A percentile compares a stretch with the other conserved stretches of the same genome.
These are phyloP conservation scores for Drosophila algonquin DNA, from an alignment of 2,888 invertebrate species.

Conservation along the genomic window DNA sequence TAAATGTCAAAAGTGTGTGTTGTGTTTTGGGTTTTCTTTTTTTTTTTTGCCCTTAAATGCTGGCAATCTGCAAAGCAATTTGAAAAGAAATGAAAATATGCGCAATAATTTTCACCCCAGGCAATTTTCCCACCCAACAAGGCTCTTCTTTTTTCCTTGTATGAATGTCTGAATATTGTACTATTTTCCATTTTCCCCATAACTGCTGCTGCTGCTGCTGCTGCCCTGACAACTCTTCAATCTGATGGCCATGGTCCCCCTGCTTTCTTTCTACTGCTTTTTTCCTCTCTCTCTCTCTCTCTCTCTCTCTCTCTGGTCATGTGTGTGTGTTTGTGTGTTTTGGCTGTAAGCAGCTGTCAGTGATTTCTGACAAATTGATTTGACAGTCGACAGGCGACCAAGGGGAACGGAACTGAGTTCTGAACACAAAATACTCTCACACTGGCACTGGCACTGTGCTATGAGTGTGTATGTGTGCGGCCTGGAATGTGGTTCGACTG, in stretches of 20 bases:
- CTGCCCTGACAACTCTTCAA: constrained; percentile 72
- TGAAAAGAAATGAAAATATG: constrained; percentile 74
- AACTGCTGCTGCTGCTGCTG: constrained; percentile 25
- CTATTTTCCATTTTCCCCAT: constrained; percentile 20
- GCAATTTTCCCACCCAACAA: constrained; percentile 49
- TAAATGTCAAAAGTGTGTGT: constrained; percentile 76
- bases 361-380: constrained; percentile 82
- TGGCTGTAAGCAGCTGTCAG: constrained; percentile 81
- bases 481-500: neutral
- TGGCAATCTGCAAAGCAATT: constrained; percentile 76
- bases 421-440: neutral
- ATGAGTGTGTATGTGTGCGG: neutral
- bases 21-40: constrained; percentile 56
- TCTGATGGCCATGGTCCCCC: constrained; percentile 24
- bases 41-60: constrained; percentile 49
- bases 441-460: neutral
- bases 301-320: neutral
- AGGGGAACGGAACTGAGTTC: constrained; percentile 18
- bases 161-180: neutral
- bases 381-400: constrained; percentile 78
- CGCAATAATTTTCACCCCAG: constrained; percentile 78
- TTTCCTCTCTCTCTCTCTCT: neutral
- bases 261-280: constrained; percentile 32
- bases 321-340: constrained; percentile 61
- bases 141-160: neutral